Percentiles rank a stretch among this genome's conserved stretches.
Evolutionary conservation across 2,113 vertebrate species (phyloP).

Genomic region (Tringa solitaria): DNA sequence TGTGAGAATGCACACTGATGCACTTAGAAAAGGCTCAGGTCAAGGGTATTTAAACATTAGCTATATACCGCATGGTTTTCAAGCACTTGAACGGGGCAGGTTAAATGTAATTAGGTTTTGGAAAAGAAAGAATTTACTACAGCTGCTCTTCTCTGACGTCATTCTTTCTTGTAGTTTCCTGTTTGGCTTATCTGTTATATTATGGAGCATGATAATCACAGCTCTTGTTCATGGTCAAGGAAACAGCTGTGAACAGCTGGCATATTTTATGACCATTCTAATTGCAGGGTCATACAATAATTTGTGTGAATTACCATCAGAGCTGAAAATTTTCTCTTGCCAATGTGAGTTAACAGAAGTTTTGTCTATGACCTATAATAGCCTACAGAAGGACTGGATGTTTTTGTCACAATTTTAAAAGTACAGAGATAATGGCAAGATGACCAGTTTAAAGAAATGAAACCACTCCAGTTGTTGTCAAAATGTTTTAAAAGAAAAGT

Average conservation of each 20-base stretch:
- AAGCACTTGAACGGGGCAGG: neutral
- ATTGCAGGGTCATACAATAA: neutral
- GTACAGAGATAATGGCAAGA: neutral
- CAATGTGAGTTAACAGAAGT: neutral
- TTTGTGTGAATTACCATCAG: neutral
- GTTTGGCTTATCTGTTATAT: neutral
- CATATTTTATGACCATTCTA: neutral
- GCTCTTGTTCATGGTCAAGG: neutral
- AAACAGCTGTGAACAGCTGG: neutral
- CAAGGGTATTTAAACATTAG: neutral
- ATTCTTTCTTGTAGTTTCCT: neutral
- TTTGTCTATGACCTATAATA: neutral
- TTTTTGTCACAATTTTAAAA: neutral
- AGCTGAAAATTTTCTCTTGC: neutral
- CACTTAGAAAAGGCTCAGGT: neutral
- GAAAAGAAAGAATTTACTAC: neutral
- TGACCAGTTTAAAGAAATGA: slow-evolving; percentile 7
- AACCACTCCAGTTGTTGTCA: neutral
- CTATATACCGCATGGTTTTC: neutral
- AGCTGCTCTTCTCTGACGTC: neutral
- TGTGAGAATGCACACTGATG: neutral
- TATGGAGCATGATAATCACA: neutral
- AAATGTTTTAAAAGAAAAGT: neutral
- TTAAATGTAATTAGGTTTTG: neutral
- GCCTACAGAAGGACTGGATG: neutral